Percentiles rank a stretch among this genome's conserved stretches.
Evolutionary conservation across 2,113 vertebrate genomes (phyloP).

Genomic region (Corynorhinus townsendii): DNA sequence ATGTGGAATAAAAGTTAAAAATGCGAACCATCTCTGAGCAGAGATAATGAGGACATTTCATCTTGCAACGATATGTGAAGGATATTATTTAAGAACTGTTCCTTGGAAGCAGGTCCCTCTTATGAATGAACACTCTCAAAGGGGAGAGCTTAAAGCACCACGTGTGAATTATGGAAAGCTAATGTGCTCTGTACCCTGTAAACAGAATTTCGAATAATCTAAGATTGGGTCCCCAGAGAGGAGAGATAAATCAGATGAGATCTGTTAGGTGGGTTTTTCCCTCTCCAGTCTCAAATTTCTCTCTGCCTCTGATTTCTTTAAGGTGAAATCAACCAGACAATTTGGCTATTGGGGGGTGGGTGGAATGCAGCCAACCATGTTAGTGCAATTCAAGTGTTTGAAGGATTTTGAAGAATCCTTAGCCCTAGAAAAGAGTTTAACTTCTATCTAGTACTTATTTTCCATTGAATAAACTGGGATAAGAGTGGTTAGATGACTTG

Average conservation of each 20-base stretch:
- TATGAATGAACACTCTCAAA: background rate
- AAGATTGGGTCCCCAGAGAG: background rate
- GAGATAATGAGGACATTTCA: constrained; percentile 41
- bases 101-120: constrained; percentile 14
- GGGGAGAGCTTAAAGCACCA: background rate
- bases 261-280: background rate
- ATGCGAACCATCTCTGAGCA: background rate
- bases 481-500: background rate
- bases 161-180: constrained; percentile 53
- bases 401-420: background rate
- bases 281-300: background rate
- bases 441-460: background rate
- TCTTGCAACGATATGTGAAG: constrained; percentile 26
- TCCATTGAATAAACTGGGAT: background rate
- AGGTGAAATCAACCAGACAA: constrained; percentile 1
- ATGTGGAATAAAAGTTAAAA: constrained; percentile 31
- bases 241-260: background rate
- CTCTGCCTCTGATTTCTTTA: constrained; percentile 3
- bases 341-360: background rate
- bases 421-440: background rate
- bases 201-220: constrained; percentile 39
- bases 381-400: background rate
- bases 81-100: constrained; percentile 38
- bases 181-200: background rate
- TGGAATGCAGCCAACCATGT: background rate